Evolutionary conservation across 2,797 vertebrate genomes (phyloP), one percentile per base, ranked within the genome.

Genomic region (Poecilia gillii): DNA sequence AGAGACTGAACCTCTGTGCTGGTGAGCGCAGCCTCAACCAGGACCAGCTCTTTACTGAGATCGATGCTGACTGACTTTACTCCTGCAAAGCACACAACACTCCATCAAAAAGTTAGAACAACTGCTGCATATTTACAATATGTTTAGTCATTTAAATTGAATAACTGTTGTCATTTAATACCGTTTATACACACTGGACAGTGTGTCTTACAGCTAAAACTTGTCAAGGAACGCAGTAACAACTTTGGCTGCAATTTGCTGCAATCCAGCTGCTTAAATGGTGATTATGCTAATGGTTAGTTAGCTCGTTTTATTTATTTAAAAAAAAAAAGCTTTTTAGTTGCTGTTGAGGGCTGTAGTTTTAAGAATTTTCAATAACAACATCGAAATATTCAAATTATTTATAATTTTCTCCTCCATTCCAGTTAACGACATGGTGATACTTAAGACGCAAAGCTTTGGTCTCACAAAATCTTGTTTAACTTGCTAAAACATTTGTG

Each of bases 1-100:
- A 97, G 93, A 1, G 71, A 87, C 90, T 97, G 97, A n/a, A 98
- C 95, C 70, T 96, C 91, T 1, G 92, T 90, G 0, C 95, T 95
- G 66, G 94, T 92, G 41, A 97, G 92, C 9, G 91, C 86, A 0
- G 96, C 96, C 25, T 98, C 96, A 80, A 99, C 95, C 89, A 99
- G 55, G 81, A 98, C 97, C 79, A 91, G 85, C 92, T 97, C 95
- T 31, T 87, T 92, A 28, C 91, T 75, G 39, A 97, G 81, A 9
- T 95, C 94, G 0, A 98, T 72, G 2, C 94, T 93, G 73, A 99
- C 91, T 0, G 90, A 91, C 79, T 87, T 90, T 79, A 98, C 91
- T 1, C 95, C 98, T 98, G 91, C 49, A 41, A 47, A 86, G 70
- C 45, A 70, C 2, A 14, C n/a, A 39, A 6, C 8, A 2, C 16